Evolutionary conservation across 2,888 invertebrate species (phyloP), one percentile per base, ranked within the genome.

Genomic region (Xylocampa areola): DNA sequence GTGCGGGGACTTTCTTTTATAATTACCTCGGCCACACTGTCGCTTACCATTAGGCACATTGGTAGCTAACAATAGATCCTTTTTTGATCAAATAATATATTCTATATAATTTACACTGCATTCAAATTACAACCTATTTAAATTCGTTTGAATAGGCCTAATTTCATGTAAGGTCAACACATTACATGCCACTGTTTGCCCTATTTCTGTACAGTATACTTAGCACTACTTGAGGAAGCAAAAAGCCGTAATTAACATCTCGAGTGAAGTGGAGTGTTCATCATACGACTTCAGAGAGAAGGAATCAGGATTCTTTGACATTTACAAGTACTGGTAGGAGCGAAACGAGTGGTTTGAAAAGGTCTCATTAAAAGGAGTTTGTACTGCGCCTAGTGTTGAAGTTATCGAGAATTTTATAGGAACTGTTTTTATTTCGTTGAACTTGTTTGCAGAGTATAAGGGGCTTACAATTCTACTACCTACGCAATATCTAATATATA

Each of bases 241-340:
- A 2, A 58, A 23, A 7, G 25, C 11, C 17, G 11, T 13, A 13
- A 40, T 41, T 13, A 23, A 3, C n/a, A 10, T 32, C 29, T 43
- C 11, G 11, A 52, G 30, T 30, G 32, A 25, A 13, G 4, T 4
- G 35, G 3, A 32, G 21, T 48, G 10, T 48, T 37, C 2, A 23
- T 29, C 27, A 10, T 30, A 40, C 6, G 11, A 1, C 17, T 23
- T 25, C 25, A 30, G 11, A 17, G 23, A 8, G 13, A 29, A 29
- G 10, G 4, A 10, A 17, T 30, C 8, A 33, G 23, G 6, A 30
- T 10, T 3, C 36, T 54, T 54, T 33, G 36, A 29, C 43, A 37
- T 33, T 45, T 36, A 41, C n/a, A 63, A 62, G 62, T 17, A 25
- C 30, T 10, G 14, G 8, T 8, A 35, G 8, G 10, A 11, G 19